phyloP scores from a whole-genome alignment of 2,797 vertebrate genomes.

The Silurus aristotelis region DNA sequence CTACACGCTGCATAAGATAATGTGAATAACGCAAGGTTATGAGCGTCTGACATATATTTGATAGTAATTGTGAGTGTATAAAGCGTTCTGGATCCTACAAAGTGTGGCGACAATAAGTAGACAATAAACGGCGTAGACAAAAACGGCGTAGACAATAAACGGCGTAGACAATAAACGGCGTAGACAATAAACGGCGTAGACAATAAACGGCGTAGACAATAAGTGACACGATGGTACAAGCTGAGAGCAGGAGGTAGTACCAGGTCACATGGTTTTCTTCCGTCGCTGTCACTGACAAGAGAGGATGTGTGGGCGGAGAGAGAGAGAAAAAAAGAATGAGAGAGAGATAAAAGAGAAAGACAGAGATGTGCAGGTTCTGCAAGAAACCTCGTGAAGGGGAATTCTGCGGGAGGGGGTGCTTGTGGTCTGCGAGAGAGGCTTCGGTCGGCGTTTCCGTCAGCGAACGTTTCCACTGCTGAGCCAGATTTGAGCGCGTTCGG shows the following conservation, averaged over 20 bases:
- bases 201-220: background rate
- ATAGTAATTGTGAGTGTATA: background rate
- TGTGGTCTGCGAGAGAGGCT: constrained; percentile 65
- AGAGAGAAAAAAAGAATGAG: background rate
- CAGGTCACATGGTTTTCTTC: constrained; percentile 44
- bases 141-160: background rate
- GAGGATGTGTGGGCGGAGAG: constrained; percentile 43
- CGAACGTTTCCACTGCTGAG: constrained; percentile 42
- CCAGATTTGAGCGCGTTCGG: background rate
- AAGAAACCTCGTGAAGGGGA: constrained; percentile 70
- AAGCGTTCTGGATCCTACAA: background rate
- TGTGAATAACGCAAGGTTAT: too few species aligned
- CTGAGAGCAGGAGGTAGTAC: background rate
- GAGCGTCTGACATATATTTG: too few species aligned
- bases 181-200: background rate
- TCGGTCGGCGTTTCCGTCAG: constrained; percentile 68
- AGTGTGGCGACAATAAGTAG: background rate
- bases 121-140: background rate
- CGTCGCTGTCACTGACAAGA: constrained; percentile 22
- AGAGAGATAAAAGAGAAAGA: background rate
- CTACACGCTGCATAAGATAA: too few species aligned
- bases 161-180: too few species aligned
- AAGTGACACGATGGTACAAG: constrained; percentile 34
- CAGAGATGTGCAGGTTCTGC: background rate
- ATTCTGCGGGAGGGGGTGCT: constrained; percentile 72